Conservation (phyloP, 2,888 invertebrate genomes). For the Drosophila meridiana region DNA sequence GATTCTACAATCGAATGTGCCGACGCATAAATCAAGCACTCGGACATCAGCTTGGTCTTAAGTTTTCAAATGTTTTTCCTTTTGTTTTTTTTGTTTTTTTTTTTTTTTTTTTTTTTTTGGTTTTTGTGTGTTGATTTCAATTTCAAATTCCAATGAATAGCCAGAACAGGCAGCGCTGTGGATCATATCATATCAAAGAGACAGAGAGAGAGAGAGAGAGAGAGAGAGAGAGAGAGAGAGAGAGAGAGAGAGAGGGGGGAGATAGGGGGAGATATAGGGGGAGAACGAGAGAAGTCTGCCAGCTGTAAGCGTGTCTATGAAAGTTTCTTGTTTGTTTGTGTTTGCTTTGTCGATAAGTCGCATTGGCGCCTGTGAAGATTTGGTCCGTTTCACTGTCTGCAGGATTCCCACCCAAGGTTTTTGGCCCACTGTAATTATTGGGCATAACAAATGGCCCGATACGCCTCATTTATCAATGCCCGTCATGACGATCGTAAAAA, state of each 20-base stretch:
- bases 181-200: constrained; percentile 52
- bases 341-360: constrained; percentile 35
- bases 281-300: constrained; percentile 9
- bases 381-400: constrained; percentile 13
- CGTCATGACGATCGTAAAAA: constrained; percentile 49
- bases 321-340: constrained; percentile 1
- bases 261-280: background rate
- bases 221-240: constrained; percentile 1
- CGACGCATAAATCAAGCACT: constrained; percentile 65
- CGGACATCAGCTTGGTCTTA: constrained; percentile 52
- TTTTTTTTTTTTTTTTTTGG: background rate
- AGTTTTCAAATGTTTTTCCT: constrained; percentile 29
- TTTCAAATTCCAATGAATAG: constrained; percentile 37
- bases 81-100: constrained; percentile 4
- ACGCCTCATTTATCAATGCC: constrained; percentile 35
- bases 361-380: constrained; percentile 38
- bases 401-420: constrained; percentile 13
- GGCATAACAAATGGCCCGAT: constrained; percentile 18
- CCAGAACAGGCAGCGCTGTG: constrained; percentile 21
- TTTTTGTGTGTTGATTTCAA: constrained; percentile 32
- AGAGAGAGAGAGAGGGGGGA: constrained; percentile 10
- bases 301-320: constrained; percentile 16
- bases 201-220: constrained; percentile 10
- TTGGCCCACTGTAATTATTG: constrained; percentile 21
- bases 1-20: constrained; percentile 53